Base-by-base conservation (phyloP, 2,113 vertebrate genomes). In the Symphodus melops region DNA sequence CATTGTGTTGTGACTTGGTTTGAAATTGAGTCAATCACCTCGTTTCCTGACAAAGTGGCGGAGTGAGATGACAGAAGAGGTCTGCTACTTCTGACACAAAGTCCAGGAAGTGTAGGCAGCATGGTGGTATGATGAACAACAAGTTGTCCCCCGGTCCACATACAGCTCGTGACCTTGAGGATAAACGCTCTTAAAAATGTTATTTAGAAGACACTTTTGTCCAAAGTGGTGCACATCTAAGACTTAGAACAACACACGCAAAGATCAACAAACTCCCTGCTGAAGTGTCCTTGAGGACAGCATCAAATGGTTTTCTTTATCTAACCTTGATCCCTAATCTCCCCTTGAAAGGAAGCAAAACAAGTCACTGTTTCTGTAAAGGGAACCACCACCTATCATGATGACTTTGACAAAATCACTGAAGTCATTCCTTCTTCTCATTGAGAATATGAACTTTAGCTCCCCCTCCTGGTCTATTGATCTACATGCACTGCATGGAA, bases 11-110 rank as follows among this genome's bases (percentile, higher is more conserved):
- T 49, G 12, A 58, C 68, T 58, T 33, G 61, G 65, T 68, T 79
- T 84, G 70, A 84, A 85, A 85, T 46, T 14, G 53, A 89, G 77
- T 83, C 86, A 68, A 52, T 83, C 81, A 75, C 74, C 75, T 84
- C 84, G 75, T 86, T 86, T 90, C 85, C 88, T 85, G 72, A 60
- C 41, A 78, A 71, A 80, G 72, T 64, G 55, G 46, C 51, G 71
- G 58, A 61, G 69, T 62, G 69, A 72, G 41, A 75, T 0, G 51
- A 79, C 55, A 61, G 36, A 19, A 41, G 46, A 63, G 46, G 51
- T 37, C 16, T 63, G 46, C 46, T 14, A 55, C 79, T 76, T 65
- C 65, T 8, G 53, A 13, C 6, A 51, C 37, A 73, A 52, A 66
- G 61, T 58, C 62, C 66, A 76, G 77, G 68, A 76, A 52, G 64